phyloP scores from a whole-genome alignment of 2,888 invertebrate genomes.

The Phaedon cochleariae region DNA sequence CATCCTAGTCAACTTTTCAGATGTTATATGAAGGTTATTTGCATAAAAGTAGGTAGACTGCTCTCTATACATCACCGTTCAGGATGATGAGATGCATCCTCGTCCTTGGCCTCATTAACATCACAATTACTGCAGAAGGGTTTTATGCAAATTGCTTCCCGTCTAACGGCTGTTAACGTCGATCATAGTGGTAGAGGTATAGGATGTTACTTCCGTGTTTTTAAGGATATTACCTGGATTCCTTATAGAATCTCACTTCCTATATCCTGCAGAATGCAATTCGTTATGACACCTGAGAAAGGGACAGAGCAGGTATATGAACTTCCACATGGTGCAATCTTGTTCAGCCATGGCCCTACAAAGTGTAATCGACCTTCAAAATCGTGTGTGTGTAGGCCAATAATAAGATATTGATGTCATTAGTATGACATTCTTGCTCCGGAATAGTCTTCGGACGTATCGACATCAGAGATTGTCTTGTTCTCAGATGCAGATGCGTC shows the following conservation, averaged over 20 bases:
- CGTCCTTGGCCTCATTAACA: slow-evolving; percentile 51
- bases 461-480: too few relatives aligned
- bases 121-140: slow-evolving; percentile 55
- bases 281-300: background rate
- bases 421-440: too few relatives aligned
- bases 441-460: too few relatives aligned
- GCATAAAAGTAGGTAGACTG: background rate
- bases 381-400: too few relatives aligned
- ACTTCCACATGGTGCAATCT: too few relatives aligned
- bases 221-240: background rate
- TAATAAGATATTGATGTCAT: too few relatives aligned
- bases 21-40: too few relatives aligned
- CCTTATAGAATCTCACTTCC: background rate
- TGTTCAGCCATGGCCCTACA: too few relatives aligned
- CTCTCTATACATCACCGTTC: background rate
- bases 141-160: slow-evolving; percentile 32
- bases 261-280: background rate
- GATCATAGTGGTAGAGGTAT: background rate
- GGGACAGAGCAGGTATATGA: background rate
- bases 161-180: slow-evolving; percentile 25
- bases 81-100: background rate
- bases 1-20: background rate
- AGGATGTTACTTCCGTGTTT: background rate
- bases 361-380: too few relatives aligned
- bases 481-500: too few relatives aligned